Conservation (phyloP, 37 sponge, comb jelly and placozoan species). For the Ephydatia muelleri region DNA sequence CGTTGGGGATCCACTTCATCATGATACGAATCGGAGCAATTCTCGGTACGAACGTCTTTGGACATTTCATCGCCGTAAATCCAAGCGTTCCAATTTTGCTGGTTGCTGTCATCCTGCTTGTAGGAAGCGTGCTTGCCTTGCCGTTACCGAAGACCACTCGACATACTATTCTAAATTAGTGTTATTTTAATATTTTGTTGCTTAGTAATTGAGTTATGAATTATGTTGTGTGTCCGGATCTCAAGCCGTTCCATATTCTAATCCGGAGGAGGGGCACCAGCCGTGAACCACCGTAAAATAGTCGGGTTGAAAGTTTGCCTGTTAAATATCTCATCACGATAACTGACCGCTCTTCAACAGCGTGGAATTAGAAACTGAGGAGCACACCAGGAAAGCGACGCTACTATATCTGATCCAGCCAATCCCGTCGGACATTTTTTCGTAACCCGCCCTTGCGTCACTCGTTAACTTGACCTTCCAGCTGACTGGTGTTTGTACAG, state of each 20-base stretch:
- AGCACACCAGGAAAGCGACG: not conserved
- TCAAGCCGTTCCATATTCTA: not conserved
- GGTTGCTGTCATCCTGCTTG: slow-evolving; percentile 32
- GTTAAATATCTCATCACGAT: not conserved
- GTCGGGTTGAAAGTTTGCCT: not conserved
- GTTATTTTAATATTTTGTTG: not conserved
- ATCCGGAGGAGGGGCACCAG: not conserved
- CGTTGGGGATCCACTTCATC: slow-evolving; percentile 42
- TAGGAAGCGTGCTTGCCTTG: slow-evolving; percentile 24
- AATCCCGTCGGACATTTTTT: not conserved
- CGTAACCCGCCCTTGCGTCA: not conserved
- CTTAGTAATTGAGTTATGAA: not conserved
- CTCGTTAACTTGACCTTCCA: not conserved
- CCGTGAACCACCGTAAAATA: not conserved
- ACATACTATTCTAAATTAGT: slow-evolving; percentile 55
- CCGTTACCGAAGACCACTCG: slow-evolving; percentile 63
- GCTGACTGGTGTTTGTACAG: not conserved
- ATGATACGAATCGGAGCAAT: slow-evolving; percentile 73
- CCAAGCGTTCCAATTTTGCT: slow-evolving; percentile 54
- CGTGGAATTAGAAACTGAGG: not conserved
- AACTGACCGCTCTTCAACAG: not conserved
- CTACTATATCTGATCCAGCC: not conserved
- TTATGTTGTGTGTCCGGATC: not conserved
- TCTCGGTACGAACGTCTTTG: slow-evolving; percentile 63
- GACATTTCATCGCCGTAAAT: slow-evolving; percentile 31